These are phyloP conservation scores for Atlantisia rogersi DNA, from an alignment of 2,113 vertebrate species.

Conservation along the genomic window DNA sequence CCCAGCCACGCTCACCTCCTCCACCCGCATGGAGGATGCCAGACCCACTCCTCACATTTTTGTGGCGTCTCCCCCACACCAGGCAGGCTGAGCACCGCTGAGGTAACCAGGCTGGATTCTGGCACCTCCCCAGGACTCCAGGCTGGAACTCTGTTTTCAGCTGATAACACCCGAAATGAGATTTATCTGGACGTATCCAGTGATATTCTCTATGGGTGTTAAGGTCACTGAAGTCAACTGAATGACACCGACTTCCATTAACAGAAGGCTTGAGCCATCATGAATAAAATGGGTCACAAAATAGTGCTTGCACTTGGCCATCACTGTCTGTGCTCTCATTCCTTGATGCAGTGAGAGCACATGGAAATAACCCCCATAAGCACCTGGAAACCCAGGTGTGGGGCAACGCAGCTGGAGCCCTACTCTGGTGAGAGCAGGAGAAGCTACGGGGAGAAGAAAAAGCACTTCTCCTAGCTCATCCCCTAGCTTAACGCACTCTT, in stretches of 20 bases:
- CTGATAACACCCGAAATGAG: accelerated
- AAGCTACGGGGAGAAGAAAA: not conserved
- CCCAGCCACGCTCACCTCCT: accelerated
- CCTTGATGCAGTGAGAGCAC: not conserved
- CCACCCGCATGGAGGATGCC: accelerated
- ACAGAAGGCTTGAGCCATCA: accelerated
- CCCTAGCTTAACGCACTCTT: not conserved
- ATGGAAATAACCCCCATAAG: not conserved
- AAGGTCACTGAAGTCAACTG: not conserved
- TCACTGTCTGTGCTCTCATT: not conserved
- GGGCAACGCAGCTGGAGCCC: not conserved
- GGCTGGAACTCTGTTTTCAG: not conserved
- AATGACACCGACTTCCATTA: not conserved
- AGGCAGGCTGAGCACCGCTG: not conserved
- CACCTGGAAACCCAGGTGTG: not conserved
- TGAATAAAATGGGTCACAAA: not conserved
- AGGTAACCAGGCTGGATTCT: not conserved
- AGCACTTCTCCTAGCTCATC: not conserved
- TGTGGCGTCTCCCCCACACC: accelerated
- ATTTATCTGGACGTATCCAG: accelerated
- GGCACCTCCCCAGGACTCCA: not conserved
- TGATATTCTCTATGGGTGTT: not conserved
- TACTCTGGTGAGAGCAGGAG: not conserved
- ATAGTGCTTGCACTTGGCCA: not conserved
- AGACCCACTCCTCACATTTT: not conserved